phyloP scores from a whole-genome alignment of 2,888 invertebrate genomes.

The Drosophila buzzatii region DNA sequence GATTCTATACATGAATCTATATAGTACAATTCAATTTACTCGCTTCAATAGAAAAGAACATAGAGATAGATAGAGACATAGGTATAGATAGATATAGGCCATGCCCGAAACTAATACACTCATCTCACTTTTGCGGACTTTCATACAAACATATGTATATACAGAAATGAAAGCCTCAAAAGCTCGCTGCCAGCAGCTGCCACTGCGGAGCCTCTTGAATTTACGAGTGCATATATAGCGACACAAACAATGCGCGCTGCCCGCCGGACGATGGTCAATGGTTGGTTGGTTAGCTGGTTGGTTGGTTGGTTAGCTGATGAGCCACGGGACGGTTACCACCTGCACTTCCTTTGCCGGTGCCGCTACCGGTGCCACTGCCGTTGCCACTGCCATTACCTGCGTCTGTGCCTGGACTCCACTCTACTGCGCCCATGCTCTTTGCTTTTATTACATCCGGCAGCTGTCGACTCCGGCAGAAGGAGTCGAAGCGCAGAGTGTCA shows the following conservation, averaged over 20 bases:
- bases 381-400: slow-evolving; percentile 39
- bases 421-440: background rate
- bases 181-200: slow-evolving; percentile 38
- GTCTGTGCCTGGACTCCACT: background rate
- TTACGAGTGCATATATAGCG: slow-evolving; percentile 43
- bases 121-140: background rate
- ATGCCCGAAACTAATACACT: background rate
- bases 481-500: slow-evolving; percentile 1
- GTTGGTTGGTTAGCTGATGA: slow-evolving; percentile 20
- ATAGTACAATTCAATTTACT: too few species aligned
- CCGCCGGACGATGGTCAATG: slow-evolving; percentile 43
- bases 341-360: slow-evolving; percentile 72
- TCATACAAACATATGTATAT: background rate
- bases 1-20: too few species aligned
- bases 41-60: too few species aligned
- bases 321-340: slow-evolving; percentile 25
- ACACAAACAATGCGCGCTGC: slow-evolving; percentile 12
- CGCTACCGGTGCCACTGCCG: slow-evolving; percentile 24
- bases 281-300: slow-evolving; percentile 30
- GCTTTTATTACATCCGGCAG: slow-evolving; percentile 65
- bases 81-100: too few species aligned
- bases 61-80: too few species aligned
- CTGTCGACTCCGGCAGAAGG: slow-evolving; percentile 23
- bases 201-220: slow-evolving; percentile 22
- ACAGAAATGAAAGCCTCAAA: slow-evolving; percentile 8